phyloP scores from a whole-genome alignment of 1,140 invertebrate genomes.

The Prorops nasuta region DNA sequence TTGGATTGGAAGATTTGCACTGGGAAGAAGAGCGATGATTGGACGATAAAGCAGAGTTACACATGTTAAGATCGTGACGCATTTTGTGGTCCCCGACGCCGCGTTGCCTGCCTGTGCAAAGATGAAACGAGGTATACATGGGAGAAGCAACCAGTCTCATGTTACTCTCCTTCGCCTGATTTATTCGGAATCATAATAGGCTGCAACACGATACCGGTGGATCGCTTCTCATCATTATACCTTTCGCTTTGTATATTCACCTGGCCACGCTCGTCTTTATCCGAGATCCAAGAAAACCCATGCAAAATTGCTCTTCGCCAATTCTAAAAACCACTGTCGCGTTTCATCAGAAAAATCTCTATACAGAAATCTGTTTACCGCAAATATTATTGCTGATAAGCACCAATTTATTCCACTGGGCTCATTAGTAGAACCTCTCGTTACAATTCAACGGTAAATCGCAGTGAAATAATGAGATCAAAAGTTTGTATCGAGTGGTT shows the following conservation, averaged over 20 bases:
- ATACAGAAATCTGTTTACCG: no score
- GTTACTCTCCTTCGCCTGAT: constrained; percentile 49
- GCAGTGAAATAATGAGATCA: no score
- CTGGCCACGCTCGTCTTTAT: constrained; percentile 38
- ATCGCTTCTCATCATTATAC: constrained; percentile 47
- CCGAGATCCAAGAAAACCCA: no score
- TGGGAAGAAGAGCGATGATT: constrained; percentile 1
- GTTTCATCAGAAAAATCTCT: no score
- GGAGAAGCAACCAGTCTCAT: constrained; percentile 37
- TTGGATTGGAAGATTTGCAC: no score
- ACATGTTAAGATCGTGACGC: constrained; percentile 3
- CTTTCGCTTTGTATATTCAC: constrained; percentile 45
- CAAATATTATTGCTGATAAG: no score
- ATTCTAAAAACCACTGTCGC: no score
- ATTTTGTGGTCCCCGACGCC: not conserved
- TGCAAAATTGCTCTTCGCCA: no score
- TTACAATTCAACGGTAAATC: no score
- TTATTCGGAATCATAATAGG: constrained; percentile 51
- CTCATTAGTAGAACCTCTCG: no score
- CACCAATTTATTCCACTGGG: no score
- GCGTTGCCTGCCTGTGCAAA: constrained; percentile 25
- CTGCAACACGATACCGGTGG: constrained; percentile 44
- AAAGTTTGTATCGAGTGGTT: not conserved
- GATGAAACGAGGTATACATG: constrained; percentile 26
- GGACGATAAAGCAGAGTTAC: no score